Evolutionary conservation across 1,140 invertebrate genomes (phyloP).

Genomic region (Cecropterus lyciades): DNA sequence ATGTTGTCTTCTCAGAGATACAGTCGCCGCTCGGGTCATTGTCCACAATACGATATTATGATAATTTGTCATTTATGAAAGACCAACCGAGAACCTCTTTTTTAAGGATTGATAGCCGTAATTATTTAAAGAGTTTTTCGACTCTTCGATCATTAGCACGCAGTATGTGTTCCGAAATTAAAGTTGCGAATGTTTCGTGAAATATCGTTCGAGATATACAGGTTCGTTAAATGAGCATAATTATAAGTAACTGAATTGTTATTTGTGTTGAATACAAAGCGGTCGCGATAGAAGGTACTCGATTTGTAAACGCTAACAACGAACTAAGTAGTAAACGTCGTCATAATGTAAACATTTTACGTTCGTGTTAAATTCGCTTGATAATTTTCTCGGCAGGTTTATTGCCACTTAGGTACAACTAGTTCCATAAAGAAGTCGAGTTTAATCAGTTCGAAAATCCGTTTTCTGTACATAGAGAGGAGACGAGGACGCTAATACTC

Average conservation of each 20-base stretch:
- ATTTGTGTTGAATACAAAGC: conserved; percentile 3
- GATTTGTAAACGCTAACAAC: conserved; percentile 16
- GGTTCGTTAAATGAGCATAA: neutral
- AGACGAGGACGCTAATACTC: conserved; percentile 17
- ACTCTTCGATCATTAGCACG: conserved; percentile 24
- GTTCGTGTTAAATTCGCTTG: conserved; percentile 20
- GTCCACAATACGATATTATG: conserved; percentile 29
- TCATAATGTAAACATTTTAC: conserved; percentile 27
- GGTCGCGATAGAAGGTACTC: conserved; percentile 9
- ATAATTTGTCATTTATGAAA: conserved; percentile 35
- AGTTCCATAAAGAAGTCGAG: conserved; percentile 24
- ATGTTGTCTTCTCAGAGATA: conserved; percentile 45
- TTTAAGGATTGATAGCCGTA: conserved; percentile 18
- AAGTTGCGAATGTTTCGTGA: neutral
- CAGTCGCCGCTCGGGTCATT: conserved; percentile 42
- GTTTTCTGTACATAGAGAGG: neutral
- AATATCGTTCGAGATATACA: conserved; percentile 3
- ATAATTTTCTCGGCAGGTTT: conserved; percentile 24
- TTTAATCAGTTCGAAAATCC: conserved; percentile 29
- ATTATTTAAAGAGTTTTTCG: conserved; percentile 21
- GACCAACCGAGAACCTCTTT: neutral
- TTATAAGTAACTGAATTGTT: neutral
- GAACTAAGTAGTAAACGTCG: conserved; percentile 9
- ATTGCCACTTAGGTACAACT: conserved; percentile 3
- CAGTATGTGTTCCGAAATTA: conserved; percentile 25